These are phyloP conservation scores for Staurois parvus DNA, from an alignment of 2,797 vertebrate species.

Conservation along the genomic window DNA sequence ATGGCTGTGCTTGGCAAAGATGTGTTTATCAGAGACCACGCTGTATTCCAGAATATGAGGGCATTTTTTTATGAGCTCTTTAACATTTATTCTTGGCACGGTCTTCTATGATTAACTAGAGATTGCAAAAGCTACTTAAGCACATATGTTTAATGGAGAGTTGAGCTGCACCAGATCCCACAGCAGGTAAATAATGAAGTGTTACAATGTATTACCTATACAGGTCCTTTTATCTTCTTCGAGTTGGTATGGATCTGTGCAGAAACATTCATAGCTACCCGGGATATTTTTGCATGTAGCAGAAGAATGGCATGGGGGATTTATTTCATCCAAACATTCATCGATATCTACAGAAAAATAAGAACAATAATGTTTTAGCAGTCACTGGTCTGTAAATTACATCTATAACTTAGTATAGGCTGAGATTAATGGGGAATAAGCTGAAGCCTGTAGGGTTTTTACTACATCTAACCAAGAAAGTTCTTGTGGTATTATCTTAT, in stretches of 20 bases:
- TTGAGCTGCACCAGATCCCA: conserved; percentile 9
- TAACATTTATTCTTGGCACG: conserved; percentile 54
- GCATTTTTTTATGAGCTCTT: conserved; percentile 18
- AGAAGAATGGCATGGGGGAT: conserved; percentile 69
- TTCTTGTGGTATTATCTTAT: no score
- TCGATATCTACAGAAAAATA: conserved; percentile 71
- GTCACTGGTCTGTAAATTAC: no score
- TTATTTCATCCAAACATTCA: conserved; percentile 71
- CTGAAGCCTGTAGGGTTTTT: no score
- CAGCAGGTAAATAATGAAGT: conserved; percentile 33
- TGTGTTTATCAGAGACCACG: conserved; percentile 37
- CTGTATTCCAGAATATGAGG: conserved; percentile 9
- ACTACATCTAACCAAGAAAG: no score
- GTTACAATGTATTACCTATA: conserved; percentile 63
- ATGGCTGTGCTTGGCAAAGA: conserved; percentile 14
- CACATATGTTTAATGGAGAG: conserved; percentile 22
- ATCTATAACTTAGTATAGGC: no score
- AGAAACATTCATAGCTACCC: conserved; percentile 74
- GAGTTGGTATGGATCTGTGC: conserved; percentile 64
- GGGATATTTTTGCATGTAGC: conserved; percentile 74
- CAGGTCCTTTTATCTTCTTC: conserved; percentile 71
- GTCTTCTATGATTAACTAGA: conserved; percentile 40
- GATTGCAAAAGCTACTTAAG: conserved; percentile 22
- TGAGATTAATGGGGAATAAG: no score
- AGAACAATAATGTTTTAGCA: background rate